Evolutionary conservation across 2,797 vertebrate genomes (phyloP).

Genomic region (Lophotriccus pileatus): DNA sequence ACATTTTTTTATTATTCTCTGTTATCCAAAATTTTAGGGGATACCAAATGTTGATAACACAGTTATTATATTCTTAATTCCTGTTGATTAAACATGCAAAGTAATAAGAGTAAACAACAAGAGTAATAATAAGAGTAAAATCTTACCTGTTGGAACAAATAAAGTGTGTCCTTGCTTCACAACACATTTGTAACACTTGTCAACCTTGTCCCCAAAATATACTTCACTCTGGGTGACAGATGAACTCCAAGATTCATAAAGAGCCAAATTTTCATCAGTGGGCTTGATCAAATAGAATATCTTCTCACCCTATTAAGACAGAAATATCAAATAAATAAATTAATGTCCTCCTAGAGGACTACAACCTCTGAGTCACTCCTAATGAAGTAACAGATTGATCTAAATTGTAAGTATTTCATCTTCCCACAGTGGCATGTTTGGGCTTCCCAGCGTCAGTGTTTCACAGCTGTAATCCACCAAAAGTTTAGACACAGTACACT

Average conservation of each 20-base stretch:
- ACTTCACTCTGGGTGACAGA: conserved; percentile 98
- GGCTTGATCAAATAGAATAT: conserved; percentile 98
- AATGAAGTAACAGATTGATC: background rate
- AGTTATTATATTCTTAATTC: background rate
- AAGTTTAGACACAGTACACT: background rate
- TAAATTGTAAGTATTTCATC: background rate
- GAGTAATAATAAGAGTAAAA: background rate
- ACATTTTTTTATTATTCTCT: background rate
- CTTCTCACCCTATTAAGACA: conserved; percentile 89
- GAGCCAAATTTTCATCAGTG: conserved; percentile 91
- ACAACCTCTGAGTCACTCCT: background rate
- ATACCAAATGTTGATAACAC: background rate
- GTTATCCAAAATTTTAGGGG: background rate
- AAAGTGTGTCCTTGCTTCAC: conserved; percentile 95
- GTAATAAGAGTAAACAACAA: background rate
- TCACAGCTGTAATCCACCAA: background rate
- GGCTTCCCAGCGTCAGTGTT: background rate
- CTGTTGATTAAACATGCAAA: background rate
- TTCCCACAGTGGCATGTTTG: background rate
- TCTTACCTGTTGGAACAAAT: conserved; percentile 95
- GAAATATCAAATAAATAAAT: background rate
- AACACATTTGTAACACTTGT: conserved; percentile 96
- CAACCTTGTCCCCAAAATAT: conserved; percentile 97
- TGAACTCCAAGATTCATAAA: conserved; percentile 98
- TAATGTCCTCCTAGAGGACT: background rate